Percentiles rank a stretch among this genome's conserved stretches.
phyloP scores from a whole-genome alignment of 2,888 invertebrate genomes.

The Zaprionus lineosus region DNA sequence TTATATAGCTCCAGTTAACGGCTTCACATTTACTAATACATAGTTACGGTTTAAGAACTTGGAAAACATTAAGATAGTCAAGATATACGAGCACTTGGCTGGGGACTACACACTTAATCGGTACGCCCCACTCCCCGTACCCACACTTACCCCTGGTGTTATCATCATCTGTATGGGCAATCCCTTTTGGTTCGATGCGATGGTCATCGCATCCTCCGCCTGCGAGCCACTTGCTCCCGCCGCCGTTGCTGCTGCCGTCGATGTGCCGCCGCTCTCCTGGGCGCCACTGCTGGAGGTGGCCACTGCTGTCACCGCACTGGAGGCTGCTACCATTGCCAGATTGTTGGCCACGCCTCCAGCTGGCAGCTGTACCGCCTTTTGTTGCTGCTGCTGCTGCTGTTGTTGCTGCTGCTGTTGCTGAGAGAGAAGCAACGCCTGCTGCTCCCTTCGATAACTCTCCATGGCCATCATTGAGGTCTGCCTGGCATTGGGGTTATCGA shows the following conservation, averaged over 20 bases:
- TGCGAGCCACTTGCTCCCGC: too few species aligned
- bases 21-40: slow-evolving; percentile 77
- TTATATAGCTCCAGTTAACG: slow-evolving; percentile 68
- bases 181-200: slow-evolving; percentile 58
- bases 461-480: slow-evolving; percentile 82
- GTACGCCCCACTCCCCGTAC: slow-evolving; percentile 14
- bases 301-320: slow-evolving; percentile 65
- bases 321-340: slow-evolving; percentile 64
- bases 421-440: slow-evolving; percentile 67
- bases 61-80: slow-evolving; percentile 76
- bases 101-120: slow-evolving; percentile 36
- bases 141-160: slow-evolving; percentile 82
- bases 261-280: slow-evolving; percentile 31
- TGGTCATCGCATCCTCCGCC: slow-evolving; percentile 56
- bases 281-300: slow-evolving; percentile 54
- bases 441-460: slow-evolving; percentile 81
- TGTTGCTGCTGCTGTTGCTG: slow-evolving; percentile 65
- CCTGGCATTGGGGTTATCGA: slow-evolving; percentile 79
- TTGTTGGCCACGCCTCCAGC: slow-evolving; percentile 57
- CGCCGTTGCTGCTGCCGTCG: slow-evolving; percentile 25
- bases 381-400: slow-evolving; percentile 58
- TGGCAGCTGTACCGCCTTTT: slow-evolving; percentile 24
- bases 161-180: slow-evolving; percentile 83
- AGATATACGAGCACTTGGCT: slow-evolving; percentile 58
- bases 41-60: slow-evolving; percentile 71